Evolutionary conservation across 2,797 vertebrate species (phyloP), one percentile per base, ranked within the genome.

Genomic region (Micromesistius poutassou): DNA sequence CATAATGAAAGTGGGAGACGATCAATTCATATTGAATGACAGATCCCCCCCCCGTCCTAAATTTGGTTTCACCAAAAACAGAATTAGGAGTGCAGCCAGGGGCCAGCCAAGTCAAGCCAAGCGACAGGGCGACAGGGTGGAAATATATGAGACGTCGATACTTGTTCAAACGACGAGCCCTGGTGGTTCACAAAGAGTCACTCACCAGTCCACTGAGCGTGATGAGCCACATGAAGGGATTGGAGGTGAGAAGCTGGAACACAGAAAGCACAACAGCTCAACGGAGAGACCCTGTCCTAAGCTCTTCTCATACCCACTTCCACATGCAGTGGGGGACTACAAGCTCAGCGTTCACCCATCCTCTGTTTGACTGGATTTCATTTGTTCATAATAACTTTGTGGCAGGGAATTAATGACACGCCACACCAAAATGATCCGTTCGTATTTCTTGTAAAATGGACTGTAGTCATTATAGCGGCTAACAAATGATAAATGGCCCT

Each of bases 151-250:
- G 16, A 55, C 46, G 22, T 19, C 19, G 46, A 55, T 22, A 55
- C 3, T 6, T 13, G 4, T 46, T 22, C 46, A 55, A 55, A 42
- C 25, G n/a, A 9, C 0, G n/a, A 25, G n/a, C 55, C 12, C 10
- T 62, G 22, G 68, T 5, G 8, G 30, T 50, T 72, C 71, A 71
- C 71, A 4, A 1, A 72, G 14, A 78, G 71, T 77, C 76, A 94
- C 97, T 97, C 92, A 99, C 98, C 95, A 99, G 84, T 85, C 98
- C 98, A 93, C 96, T 98, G 86, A 97, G 91, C 81, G 96, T 96
- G 89, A 98, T 91, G 84, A 99, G 94, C 96, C 97, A 97, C 95
- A 97, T 98, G 89, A 96, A 96, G 81, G 96, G 92, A 84, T 96
- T 95, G 82, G 97, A 99, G 8, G 97, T 97, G 91, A 99, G 91